Conservation (phyloP, 2,113 vertebrate species). For the Chlorocebus sabaeus region DNA sequence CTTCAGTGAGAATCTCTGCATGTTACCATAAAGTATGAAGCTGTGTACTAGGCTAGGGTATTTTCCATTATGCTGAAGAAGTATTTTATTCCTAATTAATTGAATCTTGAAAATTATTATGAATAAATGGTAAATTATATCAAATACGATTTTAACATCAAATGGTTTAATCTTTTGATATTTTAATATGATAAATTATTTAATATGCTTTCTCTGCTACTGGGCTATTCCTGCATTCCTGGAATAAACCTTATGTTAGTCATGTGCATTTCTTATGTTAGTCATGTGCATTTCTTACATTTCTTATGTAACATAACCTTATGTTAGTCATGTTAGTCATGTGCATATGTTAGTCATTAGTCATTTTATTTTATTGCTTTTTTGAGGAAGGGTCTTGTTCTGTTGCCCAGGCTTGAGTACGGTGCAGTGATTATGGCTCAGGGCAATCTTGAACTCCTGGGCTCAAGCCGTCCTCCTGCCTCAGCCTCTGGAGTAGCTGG, state of each 20-base stretch:
- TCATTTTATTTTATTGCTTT: background rate
- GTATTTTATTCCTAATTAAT: background rate
- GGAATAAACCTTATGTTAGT: background rate
- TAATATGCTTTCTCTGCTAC: background rate
- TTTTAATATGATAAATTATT: background rate
- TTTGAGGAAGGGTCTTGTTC: no score
- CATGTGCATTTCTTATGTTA: background rate
- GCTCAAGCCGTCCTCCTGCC: no score
- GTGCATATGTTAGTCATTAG: no score
- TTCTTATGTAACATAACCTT: no score
- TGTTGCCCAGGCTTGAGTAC: no score
- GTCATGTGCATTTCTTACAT: background rate
- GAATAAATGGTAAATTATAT: background rate
- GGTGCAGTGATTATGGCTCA: no score
- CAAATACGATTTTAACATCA: background rate
- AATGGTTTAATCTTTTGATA: background rate
- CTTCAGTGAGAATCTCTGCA: background rate
- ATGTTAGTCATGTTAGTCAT: background rate
- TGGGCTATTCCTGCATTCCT: background rate
- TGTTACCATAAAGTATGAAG: background rate
- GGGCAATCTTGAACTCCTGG: no score
- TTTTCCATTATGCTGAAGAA: background rate
- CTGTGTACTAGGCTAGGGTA: background rate
- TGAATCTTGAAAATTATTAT: slow-evolving; percentile 5
- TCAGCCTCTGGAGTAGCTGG: no score